phyloP scores from a whole-genome alignment of 2,113 vertebrate species.

The Cochlearius cochlearius region DNA sequence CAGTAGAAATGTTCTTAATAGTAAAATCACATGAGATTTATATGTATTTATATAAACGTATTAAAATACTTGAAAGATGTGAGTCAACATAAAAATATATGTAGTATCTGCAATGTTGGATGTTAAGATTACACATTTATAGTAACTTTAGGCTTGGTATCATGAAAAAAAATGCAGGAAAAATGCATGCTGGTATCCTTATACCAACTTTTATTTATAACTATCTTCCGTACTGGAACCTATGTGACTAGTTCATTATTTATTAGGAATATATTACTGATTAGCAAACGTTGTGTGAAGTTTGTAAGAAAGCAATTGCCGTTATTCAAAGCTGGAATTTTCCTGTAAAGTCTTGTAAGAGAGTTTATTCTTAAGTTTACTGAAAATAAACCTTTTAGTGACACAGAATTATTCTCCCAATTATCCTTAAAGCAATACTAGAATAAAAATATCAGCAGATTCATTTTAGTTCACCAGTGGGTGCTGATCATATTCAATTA shows the following conservation, averaged over 20 bases:
- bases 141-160: background rate
- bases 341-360: background rate
- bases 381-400: background rate
- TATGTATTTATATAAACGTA: background rate
- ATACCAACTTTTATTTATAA: background rate
- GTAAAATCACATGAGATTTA: background rate
- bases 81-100: background rate
- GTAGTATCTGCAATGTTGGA: background rate
- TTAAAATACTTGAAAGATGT: background rate
- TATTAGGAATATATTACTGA: background rate
- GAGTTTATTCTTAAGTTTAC: background rate
- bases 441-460: background rate
- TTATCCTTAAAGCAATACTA: background rate
- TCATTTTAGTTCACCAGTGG: background rate
- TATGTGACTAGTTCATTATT: background rate
- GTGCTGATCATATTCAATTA: background rate
- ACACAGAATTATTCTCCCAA: background rate
- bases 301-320: background rate
- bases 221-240: background rate
- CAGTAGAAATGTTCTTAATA: slow-evolving; percentile 44
- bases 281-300: background rate
- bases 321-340: background rate
- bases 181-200: background rate
- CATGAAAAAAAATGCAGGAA: background rate
- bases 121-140: background rate